Conservation (phyloP, 2,113 vertebrate genomes). For the Ramphastos sulfuratus region DNA sequence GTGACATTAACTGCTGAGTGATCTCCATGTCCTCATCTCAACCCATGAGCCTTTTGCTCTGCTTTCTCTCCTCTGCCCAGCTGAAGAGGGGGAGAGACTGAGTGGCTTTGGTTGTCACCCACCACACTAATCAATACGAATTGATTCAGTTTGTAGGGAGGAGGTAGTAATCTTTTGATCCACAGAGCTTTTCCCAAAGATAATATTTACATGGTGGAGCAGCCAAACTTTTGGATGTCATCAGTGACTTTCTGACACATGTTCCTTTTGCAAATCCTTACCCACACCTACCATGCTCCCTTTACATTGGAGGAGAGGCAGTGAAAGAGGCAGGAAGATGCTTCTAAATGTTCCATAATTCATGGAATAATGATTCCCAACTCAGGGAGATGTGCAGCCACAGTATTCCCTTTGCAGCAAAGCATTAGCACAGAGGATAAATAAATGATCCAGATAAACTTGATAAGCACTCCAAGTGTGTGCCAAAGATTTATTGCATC, state of each 20-base stretch:
- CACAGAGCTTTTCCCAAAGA: neutral
- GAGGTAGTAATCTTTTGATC: neutral
- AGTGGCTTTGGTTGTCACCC: neutral
- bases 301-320: neutral
- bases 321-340: neutral
- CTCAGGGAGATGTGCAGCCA: neutral
- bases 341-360: neutral
- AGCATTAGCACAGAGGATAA: neutral
- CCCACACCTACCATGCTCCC: neutral
- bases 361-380: neutral
- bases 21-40: neutral
- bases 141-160: neutral
- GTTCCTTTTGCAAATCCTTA: neutral
- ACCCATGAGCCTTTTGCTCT: neutral
- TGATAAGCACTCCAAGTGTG: neutral
- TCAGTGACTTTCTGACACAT: neutral
- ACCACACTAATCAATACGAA: rapidly evolving
- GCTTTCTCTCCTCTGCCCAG: too few relatives aligned
- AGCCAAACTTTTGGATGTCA: neutral
- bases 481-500: neutral
- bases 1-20: neutral
- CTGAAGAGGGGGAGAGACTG: neutral
- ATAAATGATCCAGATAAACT: neutral
- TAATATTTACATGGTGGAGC: neutral
- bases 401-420: neutral